These are phyloP conservation scores for Pteria penguin DNA, from an alignment of 2,888 invertebrate species.

Conservation along the genomic window DNA sequence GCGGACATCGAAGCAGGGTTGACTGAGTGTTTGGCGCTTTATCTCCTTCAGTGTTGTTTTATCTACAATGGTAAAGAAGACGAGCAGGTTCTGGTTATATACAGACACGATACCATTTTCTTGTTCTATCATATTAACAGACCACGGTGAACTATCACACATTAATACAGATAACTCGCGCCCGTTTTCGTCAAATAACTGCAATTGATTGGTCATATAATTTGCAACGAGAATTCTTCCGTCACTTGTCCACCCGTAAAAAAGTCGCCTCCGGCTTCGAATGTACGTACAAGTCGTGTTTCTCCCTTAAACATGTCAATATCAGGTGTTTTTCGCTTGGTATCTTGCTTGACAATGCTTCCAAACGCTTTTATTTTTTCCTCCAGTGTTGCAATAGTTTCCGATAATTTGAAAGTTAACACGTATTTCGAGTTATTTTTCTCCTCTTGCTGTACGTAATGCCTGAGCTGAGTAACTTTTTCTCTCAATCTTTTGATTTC, in stretches of 20 bases:
- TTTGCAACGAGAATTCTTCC: neutral
- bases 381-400: too few relatives aligned
- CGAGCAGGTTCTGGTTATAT: neutral
- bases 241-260: too few relatives aligned
- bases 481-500: neutral
- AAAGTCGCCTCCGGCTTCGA: too few relatives aligned
- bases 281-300: too few relatives aligned
- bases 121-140: neutral
- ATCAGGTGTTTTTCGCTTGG: too few relatives aligned
- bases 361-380: too few relatives aligned
- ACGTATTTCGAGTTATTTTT: too few relatives aligned
- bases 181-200: neutral
- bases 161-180: neutral
- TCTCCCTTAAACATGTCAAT: too few relatives aligned
- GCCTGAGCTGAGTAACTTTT: neutral
- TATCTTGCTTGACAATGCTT: too few relatives aligned
- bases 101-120: neutral
- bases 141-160: neutral
- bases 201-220: neutral
- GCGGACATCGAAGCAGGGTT: neutral
- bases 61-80: neutral
- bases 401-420: too few relatives aligned
- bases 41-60: neutral
- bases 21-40: neutral
- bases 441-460: too few relatives aligned